A percentile compares a stretch with the other conserved stretches of the same genome.
phyloP scores from a whole-genome alignment of 64 coral and sea anemone genomes.

The Astreopora myriophthalma region DNA sequence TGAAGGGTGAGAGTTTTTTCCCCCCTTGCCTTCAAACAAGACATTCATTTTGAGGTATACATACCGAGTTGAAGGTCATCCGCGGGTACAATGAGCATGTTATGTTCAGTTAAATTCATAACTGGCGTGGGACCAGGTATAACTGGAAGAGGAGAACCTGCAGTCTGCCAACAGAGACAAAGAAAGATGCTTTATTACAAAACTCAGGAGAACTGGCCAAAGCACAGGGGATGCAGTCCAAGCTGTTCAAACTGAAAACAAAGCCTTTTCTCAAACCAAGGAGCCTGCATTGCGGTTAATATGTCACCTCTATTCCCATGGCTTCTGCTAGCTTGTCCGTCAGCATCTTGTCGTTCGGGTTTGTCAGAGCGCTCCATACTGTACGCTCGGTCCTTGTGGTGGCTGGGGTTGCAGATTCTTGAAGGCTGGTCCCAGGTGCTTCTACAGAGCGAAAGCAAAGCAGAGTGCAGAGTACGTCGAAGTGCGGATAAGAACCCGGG shows the following conservation, averaged over 20 bases:
- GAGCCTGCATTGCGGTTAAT: neutral
- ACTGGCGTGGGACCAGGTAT: conserved; percentile 30
- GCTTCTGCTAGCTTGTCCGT: conserved; percentile 70
- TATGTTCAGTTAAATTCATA: conserved; percentile 52
- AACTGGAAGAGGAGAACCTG: neutral
- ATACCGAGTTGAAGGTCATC: conserved; percentile 81
- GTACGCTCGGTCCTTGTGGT: conserved; percentile 70
- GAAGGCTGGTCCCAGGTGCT: neutral
- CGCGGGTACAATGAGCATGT: conserved; percentile 72
- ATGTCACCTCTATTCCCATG: conserved; percentile 80
- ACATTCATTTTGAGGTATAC: neutral
- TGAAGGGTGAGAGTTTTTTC: too few relatives aligned
- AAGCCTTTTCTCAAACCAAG: too few relatives aligned
- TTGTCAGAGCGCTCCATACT: conserved; percentile 45
- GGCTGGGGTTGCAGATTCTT: conserved; percentile 36
- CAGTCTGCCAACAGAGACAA: neutral
- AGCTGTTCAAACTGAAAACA: too few relatives aligned
- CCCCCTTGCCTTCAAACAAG: too few relatives aligned
- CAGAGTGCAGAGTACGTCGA: neutral
- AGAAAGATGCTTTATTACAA: too few relatives aligned
- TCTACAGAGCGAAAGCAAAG: neutral
- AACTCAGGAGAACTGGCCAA: too few relatives aligned
- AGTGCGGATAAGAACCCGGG: too few relatives aligned
- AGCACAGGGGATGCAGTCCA: too few relatives aligned
- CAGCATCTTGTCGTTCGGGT: conserved; percentile 51